Conservation (phyloP, 2,888 invertebrate genomes). For the Ichneumoninae sp. region DNA sequence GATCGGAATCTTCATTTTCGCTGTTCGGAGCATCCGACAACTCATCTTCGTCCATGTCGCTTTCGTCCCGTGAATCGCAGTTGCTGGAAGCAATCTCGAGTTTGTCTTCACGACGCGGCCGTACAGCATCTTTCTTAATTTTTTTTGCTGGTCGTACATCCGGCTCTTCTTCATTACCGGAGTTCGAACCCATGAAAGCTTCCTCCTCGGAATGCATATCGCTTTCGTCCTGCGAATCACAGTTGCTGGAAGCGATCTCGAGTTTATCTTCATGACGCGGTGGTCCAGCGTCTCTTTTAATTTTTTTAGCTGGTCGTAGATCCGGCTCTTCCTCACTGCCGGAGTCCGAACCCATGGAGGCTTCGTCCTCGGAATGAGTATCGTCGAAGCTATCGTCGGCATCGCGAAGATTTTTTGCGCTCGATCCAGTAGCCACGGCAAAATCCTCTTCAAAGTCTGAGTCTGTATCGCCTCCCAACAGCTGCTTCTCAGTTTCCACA, state of each 20-base stretch:
- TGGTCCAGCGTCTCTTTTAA: constrained; percentile 56
- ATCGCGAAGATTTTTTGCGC: constrained; percentile 65
- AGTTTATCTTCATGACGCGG: constrained; percentile 57
- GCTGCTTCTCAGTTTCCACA: constrained; percentile 87
- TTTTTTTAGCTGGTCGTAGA: constrained; percentile 58
- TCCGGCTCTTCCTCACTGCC: constrained; percentile 52
- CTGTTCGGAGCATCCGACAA: constrained; percentile 49
- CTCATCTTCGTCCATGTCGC: constrained; percentile 56
- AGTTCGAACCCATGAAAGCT: constrained; percentile 64
- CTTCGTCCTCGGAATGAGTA: constrained; percentile 39
- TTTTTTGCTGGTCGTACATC: constrained; percentile 59
- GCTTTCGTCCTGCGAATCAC: constrained; percentile 56
- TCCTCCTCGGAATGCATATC: constrained; percentile 48
- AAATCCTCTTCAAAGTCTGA: constrained; percentile 89
- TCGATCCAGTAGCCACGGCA: constrained; percentile 85
- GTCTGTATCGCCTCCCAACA: constrained; percentile 86
- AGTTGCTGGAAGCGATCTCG: constrained; percentile 54
- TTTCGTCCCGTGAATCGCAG: constrained; percentile 54
- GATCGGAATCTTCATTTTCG: constrained; percentile 63
- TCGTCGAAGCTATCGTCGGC: constrained; percentile 72
- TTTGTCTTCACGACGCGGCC: constrained; percentile 55
- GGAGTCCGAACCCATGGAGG: constrained; percentile 65
- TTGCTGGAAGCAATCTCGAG: constrained; percentile 54
- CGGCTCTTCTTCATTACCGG: constrained; percentile 50
- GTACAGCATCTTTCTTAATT: constrained; percentile 57